These are phyloP conservation scores for Neopelma chrysocephalum DNA, from an alignment of 2,797 vertebrate species.

Conservation along the genomic window DNA sequence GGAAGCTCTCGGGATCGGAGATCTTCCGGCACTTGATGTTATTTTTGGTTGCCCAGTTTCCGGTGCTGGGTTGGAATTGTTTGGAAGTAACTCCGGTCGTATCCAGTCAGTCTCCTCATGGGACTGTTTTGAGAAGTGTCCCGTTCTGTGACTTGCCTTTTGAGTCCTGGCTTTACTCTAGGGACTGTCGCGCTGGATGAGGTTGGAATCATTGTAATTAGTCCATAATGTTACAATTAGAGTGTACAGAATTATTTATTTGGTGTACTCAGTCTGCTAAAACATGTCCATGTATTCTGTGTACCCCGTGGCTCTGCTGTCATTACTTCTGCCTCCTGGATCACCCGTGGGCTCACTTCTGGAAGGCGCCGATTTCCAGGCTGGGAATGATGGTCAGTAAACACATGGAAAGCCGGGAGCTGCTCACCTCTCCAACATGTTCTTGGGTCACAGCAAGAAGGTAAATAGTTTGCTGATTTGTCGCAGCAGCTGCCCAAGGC, in stretches of 20 bases:
- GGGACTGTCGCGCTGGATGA: not conserved
- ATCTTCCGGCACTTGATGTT: not conserved
- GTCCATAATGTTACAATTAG: conserved; percentile 44
- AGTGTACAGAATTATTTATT: conserved; percentile 82
- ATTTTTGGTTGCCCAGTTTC: not conserved
- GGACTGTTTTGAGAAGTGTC: not conserved
- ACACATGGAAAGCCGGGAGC: not conserved
- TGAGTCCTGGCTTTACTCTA: not conserved
- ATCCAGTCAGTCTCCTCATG: not conserved
- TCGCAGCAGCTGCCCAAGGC: not conserved
- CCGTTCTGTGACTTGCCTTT: not conserved
- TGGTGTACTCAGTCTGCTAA: conserved; percentile 69
- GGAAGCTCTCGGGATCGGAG: not conserved
- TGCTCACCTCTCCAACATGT: accelerated
- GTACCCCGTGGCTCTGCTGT: conserved; percentile 60
- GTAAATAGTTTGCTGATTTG: not conserved
- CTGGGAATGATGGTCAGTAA: not conserved
- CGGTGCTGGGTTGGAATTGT: not conserved
- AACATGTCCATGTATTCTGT: conserved; percentile 65
- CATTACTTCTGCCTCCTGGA: not conserved
- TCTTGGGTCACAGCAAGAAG: not conserved
- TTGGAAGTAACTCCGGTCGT: not conserved
- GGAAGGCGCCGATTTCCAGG: accelerated
- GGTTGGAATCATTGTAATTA: conserved; percentile 49
- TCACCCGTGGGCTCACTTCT: not conserved